Evolutionary conservation across 30 jellyfish, hydroid and myxozoan species (phyloP).

Genomic region (Mastigias papua): DNA sequence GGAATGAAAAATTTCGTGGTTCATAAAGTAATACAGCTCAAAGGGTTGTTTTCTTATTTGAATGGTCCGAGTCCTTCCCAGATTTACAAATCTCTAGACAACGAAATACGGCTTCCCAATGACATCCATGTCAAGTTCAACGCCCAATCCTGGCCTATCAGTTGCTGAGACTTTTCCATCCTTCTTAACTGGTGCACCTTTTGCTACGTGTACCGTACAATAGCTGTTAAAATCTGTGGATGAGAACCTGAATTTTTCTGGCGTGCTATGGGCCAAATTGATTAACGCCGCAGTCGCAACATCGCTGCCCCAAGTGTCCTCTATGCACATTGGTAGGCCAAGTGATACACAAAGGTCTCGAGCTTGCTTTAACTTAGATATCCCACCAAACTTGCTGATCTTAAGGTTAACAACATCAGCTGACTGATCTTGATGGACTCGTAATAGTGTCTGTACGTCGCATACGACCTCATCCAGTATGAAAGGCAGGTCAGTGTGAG

Average conservation of each 20-base stretch:
- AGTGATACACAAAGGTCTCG: slow-evolving; percentile 67
- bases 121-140: slow-evolving; percentile 41
- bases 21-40: too few relatives aligned
- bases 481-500: slow-evolving; percentile 53
- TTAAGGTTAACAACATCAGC: slow-evolving; percentile 68
- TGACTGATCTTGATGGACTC: slow-evolving; percentile 36
- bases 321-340: slow-evolving; percentile 73
- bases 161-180: slow-evolving; percentile 48
- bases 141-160: slow-evolving; percentile 70
- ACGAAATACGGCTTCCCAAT: slow-evolving; percentile 48
- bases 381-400: slow-evolving; percentile 69
- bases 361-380: slow-evolving; percentile 59
- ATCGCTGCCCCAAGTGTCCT: slow-evolving; percentile 79
- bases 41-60: too few relatives aligned
- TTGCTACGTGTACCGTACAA: slow-evolving; percentile 50
- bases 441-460: slow-evolving; percentile 41
- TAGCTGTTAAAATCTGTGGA: slow-evolving; percentile 72
- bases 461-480: slow-evolving; percentile 59
- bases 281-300: slow-evolving; percentile 56
- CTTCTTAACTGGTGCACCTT: slow-evolving; percentile 45
- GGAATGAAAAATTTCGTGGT: too few relatives aligned
- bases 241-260: slow-evolving; percentile 61
- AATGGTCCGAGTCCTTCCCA: too few relatives aligned
- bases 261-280: slow-evolving; percentile 64
- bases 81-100: neutral